Conservation (phyloP, 2,113 vertebrate genomes). For the Tretioscincus oriximinensis region DNA sequence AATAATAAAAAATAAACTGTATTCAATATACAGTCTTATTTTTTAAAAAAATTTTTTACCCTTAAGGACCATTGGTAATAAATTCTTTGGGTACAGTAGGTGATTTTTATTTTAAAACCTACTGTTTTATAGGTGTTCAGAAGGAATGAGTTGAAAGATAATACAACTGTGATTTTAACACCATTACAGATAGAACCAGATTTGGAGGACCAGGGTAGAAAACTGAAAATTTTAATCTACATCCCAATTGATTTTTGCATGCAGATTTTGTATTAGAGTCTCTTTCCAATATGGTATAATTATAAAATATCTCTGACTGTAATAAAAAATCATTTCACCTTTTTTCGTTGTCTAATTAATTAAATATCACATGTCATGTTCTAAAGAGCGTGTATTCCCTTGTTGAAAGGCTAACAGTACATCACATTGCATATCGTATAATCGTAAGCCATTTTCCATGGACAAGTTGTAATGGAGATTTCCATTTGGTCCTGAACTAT, state of each 20-base stretch:
- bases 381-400: conserved; percentile 41
- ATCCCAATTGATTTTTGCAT: conserved; percentile 32
- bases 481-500: conserved; percentile 12
- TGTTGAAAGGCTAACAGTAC: conserved; percentile 45
- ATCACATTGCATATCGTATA: conserved; percentile 36
- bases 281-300: conserved; percentile 25
- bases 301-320: conserved; percentile 28
- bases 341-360: conserved; percentile 62
- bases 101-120: conserved; percentile 26
- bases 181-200: conserved; percentile 10
- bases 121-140: conserved; percentile 13
- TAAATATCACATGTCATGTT: conserved; percentile 57
- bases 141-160: conserved; percentile 19
- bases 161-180: conserved; percentile 29
- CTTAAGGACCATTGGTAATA: background rate
- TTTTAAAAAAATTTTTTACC: background rate
- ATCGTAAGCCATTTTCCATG: conserved; percentile 52
- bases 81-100: background rate
- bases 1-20: background rate
- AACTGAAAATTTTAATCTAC: conserved; percentile 22
- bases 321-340: conserved; percentile 42
- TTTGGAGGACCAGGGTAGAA: background rate
- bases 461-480: conserved; percentile 36
- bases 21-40: background rate
- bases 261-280: background rate